Conservation (phyloP, 2,888 invertebrate species). For the Agrilus biguttatus region DNA sequence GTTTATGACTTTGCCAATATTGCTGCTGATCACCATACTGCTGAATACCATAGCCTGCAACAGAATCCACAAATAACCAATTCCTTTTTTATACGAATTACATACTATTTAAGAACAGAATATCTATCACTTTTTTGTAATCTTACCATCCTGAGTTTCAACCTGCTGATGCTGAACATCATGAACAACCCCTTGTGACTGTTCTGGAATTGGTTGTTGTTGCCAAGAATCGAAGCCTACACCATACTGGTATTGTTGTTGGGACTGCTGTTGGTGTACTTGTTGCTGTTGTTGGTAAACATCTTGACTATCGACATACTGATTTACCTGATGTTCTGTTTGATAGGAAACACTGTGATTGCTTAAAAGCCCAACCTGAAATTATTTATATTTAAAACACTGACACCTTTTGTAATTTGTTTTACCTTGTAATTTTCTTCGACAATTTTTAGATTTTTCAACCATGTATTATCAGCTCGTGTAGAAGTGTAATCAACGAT, state of each 20-base stretch:
- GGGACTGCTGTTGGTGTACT: conserved; percentile 20
- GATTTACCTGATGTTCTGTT: conserved; percentile 3
- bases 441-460: conserved; percentile 35
- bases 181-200: conserved; percentile 11
- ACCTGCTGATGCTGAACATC: conserved; percentile 9
- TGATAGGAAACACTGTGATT: conserved; percentile 15
- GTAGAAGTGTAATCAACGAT: conserved; percentile 23
- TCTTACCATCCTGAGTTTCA: conserved; percentile 15
- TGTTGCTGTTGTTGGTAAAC: conserved; percentile 7
- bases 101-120: conserved; percentile 28
- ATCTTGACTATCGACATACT: conserved; percentile 3
- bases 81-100: too few species aligned
- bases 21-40: conserved; percentile 16
- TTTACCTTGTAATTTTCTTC: conserved; percentile 31
- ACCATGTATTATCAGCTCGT: conserved; percentile 41
- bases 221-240: conserved; percentile 14
- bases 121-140: conserved; percentile 10
- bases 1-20: conserved; percentile 19
- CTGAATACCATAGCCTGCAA: conserved; percentile 15
- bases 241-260: conserved; percentile 11
- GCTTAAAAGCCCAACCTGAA: conserved; percentile 17
- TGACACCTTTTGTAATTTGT: conserved; percentile 2
- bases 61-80: too few species aligned
- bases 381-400: conserved; percentile 4
- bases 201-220: conserved; percentile 8